These are phyloP conservation scores for Solenopsis invicta DNA, from an alignment of 1,140 invertebrate genomes.

Conservation along the genomic window DNA sequence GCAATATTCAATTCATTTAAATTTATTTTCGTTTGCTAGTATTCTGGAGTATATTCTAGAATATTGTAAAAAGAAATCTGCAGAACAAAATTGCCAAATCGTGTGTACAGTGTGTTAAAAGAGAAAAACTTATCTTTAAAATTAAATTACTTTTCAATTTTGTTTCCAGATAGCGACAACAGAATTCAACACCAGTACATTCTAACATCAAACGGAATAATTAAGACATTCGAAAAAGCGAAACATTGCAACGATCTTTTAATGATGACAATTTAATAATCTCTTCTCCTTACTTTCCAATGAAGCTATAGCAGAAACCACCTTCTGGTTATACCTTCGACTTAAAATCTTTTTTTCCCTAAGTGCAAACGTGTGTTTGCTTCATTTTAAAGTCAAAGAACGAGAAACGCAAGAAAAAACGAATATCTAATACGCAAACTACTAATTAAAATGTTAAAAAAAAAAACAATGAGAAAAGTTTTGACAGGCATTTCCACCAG, in stretches of 20 bases:
- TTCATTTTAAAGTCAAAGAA: neutral
- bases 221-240: neutral
- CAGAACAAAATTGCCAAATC: no score
- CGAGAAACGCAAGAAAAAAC: slow-evolving; percentile 6
- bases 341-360: neutral
- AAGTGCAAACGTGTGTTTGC: neutral
- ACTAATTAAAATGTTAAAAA: slow-evolving; percentile 46
- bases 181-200: neutral
- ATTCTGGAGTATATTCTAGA: no score
- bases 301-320: neutral
- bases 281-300: neutral
- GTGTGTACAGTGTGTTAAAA: no score
- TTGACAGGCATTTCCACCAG: neutral
- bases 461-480: neutral
- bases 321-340: neutral
- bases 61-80: no score
- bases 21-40: no score
- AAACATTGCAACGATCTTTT: neutral
- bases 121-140: no score
- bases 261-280: neutral
- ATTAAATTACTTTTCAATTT: no score
- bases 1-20: no score
- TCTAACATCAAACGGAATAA: slow-evolving; percentile 13
- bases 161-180: neutral
- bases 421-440: slow-evolving; percentile 52